phyloP scores from a whole-genome alignment of 2,113 vertebrate genomes.

The Cynocephalus volans region DNA sequence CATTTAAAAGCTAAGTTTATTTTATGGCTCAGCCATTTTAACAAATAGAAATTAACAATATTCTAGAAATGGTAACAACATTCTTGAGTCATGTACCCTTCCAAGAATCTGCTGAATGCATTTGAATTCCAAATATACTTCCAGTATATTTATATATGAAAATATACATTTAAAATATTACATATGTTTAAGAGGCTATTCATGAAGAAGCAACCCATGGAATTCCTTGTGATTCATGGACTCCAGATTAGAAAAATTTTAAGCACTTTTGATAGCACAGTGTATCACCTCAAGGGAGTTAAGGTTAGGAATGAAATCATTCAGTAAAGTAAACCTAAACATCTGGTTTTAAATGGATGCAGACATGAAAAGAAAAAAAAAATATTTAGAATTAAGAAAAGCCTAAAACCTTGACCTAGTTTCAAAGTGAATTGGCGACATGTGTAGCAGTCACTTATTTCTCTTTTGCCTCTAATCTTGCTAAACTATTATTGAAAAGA shows the following conservation, averaged over 20 bases:
- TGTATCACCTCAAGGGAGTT: not conserved
- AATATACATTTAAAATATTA: not conserved
- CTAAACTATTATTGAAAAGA: not conserved
- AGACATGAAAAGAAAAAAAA: not conserved
- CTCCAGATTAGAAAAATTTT: not conserved
- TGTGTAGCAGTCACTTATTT: not conserved
- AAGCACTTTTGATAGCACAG: not conserved
- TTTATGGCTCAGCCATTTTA: constrained; percentile 30
- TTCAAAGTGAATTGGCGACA: not conserved
- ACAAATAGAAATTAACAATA: constrained; percentile 51
- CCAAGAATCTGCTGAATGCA: not conserved
- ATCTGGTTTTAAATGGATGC: not conserved
- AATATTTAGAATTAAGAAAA: not conserved
- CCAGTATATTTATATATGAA: not conserved
- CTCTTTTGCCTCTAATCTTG: not conserved
- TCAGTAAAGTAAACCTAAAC: not conserved
- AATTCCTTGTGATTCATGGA: not conserved
- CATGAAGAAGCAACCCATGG: not conserved
- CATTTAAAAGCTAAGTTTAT: not conserved
- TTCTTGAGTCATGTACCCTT: not conserved
- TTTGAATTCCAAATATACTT: not conserved
- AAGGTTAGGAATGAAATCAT: not conserved
- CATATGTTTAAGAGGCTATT: not conserved
- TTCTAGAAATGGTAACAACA: not conserved
- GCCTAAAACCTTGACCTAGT: not conserved